Conservation (phyloP, 2,797 vertebrate genomes). For the Buceros bicornis region DNA sequence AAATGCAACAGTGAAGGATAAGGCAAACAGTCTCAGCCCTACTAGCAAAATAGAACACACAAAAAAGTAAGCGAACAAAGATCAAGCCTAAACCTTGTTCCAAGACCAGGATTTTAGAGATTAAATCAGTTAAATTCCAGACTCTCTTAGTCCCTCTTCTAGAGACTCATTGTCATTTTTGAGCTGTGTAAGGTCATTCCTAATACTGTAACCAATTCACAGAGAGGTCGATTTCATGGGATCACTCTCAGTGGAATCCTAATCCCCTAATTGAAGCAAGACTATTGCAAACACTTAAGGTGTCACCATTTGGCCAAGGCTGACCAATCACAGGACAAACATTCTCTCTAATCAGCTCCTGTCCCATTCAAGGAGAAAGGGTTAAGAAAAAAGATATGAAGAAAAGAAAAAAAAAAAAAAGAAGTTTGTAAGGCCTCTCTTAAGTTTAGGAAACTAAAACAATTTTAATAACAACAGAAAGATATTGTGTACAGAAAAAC, state of each 20-base stretch:
- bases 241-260: neutral
- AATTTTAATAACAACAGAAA: no score
- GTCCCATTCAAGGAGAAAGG: no score
- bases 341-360: no score
- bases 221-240: accelerated
- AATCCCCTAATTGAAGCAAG: neutral
- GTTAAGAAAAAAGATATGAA: no score
- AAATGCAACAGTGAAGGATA: neutral
- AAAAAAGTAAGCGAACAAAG: neutral
- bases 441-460: no score
- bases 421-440: no score
- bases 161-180: neutral
- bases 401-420: no score
- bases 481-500: no score
- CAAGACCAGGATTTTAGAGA: neutral
- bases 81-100: accelerated
- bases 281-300: neutral
- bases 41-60: neutral
- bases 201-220: neutral
- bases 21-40: neutral
- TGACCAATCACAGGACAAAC: no score
- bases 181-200: neutral
- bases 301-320: no score
- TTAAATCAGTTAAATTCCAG: neutral
- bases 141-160: neutral